Evolutionary conservation across 2,113 vertebrate genomes (phyloP), one percentile per base, ranked within the genome.

Genomic region (Dipodomys stephensi): DNA sequence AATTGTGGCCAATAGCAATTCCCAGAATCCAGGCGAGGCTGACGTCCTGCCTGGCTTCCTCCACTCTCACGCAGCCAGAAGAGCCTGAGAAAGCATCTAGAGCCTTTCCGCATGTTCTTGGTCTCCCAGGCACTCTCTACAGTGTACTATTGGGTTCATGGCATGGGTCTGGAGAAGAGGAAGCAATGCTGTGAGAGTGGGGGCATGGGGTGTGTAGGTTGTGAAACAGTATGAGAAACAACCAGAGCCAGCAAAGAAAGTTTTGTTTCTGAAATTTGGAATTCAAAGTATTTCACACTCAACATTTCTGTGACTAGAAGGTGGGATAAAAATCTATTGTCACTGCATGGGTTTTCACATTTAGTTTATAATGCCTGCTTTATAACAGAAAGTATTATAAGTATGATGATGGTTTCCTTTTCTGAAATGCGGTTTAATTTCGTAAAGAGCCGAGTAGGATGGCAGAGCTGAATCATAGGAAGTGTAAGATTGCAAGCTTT

Each of bases 301-400:
- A 97, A 97, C 92, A 87, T 98, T 98, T 98, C 97, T 98, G 84
- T 95, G 0, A 6, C 74, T 72, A 95, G 92, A 90, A 93, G 93
- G 39, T 1, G 18, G 97, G 98, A 98, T 98, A 98, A 98, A 95
- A 96, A 98, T 98, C 97, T 96, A 77, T 57, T 97, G 93, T 97
- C 57, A 91, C 96, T 94, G 87, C 96, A 96, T 92, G 97, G 95
- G 93, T 93, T 97, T 97, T 96, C 35, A 23, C 85, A 12, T 90
- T 90, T 89, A 49, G 81, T 95, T 96, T 95, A 85, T 62, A 90
- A 91, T 35, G 95, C 92, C 96, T 97, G 94, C 97, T 97, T 98
- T 97, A 97, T 97, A 97, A 97, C 96, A 98, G 97, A 96, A 97
- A 93, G 94, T 88, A 81, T 96, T 94, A 91, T 77, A 92, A 95